These are phyloP conservation scores for Torymus aiolomorphi DNA, from an alignment of 2,888 invertebrate species.

Conservation along the genomic window DNA sequence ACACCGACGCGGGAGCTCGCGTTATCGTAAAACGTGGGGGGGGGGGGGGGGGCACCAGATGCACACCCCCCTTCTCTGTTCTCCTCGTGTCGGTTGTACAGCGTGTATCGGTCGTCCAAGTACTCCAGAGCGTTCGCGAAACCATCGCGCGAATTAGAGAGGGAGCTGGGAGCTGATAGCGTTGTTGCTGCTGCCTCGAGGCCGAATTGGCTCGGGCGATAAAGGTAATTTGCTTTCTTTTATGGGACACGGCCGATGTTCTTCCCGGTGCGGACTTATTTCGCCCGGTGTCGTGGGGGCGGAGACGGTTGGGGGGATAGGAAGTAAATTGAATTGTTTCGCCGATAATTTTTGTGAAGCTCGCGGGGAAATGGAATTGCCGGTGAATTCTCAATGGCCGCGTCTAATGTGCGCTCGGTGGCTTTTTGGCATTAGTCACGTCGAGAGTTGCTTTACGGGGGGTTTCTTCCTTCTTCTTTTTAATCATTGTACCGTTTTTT, in stretches of 20 bases:
- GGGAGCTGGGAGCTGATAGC: too few species aligned
- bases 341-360: too few species aligned
- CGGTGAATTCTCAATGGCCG: not conserved
- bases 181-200: not conserved
- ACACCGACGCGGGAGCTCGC: conserved; percentile 8
- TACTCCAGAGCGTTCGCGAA: not conserved
- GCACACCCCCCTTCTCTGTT: not conserved
- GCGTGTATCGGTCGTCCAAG: not conserved
- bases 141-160: not conserved
- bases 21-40: conserved; percentile 47
- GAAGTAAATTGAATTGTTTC: too few species aligned
- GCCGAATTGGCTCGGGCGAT: not conserved
- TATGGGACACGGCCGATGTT: not conserved
- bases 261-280: too few species aligned
- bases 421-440: too few species aligned
- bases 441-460: too few species aligned
- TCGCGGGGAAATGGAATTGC: too few species aligned
- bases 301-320: too few species aligned
- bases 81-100: not conserved
- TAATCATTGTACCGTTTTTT: too few species aligned
- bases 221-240: conserved; percentile 3
- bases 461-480: too few species aligned
- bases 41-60: not conserved
- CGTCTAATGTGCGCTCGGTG: too few species aligned
- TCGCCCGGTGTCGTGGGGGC: too few species aligned